These are phyloP conservation scores for Pocota personata DNA, from an alignment of 2,888 invertebrate species.

Conservation along the genomic window DNA sequence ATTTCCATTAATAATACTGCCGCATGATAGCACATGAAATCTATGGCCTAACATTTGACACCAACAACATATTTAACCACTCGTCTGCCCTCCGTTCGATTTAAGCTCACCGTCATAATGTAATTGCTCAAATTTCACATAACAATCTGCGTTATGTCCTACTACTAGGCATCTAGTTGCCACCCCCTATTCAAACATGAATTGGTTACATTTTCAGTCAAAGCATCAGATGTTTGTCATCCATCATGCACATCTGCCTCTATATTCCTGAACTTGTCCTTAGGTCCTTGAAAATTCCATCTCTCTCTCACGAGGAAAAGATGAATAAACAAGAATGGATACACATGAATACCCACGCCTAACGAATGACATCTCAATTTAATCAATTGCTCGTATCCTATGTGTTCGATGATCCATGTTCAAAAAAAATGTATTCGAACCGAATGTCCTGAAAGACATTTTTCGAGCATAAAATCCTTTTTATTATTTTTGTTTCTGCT, in stretches of 20 bases:
- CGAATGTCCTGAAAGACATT: background rate
- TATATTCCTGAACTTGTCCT: background rate
- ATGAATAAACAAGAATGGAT: background rate
- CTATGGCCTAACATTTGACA: background rate
- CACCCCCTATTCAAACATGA: background rate
- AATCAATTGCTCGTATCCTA: conserved; percentile 7
- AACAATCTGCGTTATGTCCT: conserved; percentile 1
- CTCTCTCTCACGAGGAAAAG: background rate
- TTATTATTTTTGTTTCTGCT: background rate
- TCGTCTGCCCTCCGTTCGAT: too few relatives aligned
- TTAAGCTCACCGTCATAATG: background rate
- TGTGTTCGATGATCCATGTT: background rate
- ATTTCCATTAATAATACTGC: background rate
- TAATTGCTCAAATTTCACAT: conserved; percentile 11
- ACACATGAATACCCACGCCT: background rate
- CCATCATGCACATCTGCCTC: conserved; percentile 11
- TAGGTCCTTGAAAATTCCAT: background rate
- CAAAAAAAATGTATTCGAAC: background rate
- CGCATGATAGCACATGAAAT: background rate
- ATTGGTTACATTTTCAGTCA: background rate
- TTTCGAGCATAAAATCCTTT: background rate
- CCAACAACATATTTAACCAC: too few relatives aligned
- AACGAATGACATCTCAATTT: conserved; percentile 1
- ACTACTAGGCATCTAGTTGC: background rate
- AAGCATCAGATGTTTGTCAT: conserved; percentile 4